A percentile compares a stretch with the other conserved stretches of the same genome.
Evolutionary conservation across 1,140 invertebrate species (phyloP).

Genomic region (Drosophila nigromelanica): DNA sequence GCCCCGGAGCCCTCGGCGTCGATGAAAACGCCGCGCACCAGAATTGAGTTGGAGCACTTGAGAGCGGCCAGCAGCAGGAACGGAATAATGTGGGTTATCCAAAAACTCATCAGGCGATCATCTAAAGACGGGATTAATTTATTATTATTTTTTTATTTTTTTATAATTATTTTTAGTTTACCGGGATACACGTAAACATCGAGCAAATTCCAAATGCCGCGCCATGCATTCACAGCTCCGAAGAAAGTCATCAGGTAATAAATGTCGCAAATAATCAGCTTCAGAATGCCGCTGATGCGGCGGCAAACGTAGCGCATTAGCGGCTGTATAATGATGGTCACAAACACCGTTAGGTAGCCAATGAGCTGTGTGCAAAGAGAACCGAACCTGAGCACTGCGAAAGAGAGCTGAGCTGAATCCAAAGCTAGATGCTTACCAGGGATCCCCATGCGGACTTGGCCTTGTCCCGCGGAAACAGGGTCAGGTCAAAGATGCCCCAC

Average conservation of each 20-base stretch:
- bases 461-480: slow-evolving; percentile 88
- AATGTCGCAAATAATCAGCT: slow-evolving; percentile 89
- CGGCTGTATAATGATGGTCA: slow-evolving; percentile 90
- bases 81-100: slow-evolving; percentile 90
- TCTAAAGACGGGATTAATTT: slow-evolving; percentile 85
- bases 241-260: slow-evolving; percentile 91
- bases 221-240: slow-evolving; percentile 94
- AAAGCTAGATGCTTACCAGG: slow-evolving; percentile 86
- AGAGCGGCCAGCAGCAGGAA: slow-evolving; percentile 90
- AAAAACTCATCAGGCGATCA: slow-evolving; percentile 89
- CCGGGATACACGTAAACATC: slow-evolving; percentile 92
- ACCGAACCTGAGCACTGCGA: not conserved
- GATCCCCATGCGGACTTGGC: slow-evolving; percentile 89
- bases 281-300: slow-evolving; percentile 86
- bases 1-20: slow-evolving; percentile 92
- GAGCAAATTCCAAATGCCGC: slow-evolving; percentile 92
- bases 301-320: slow-evolving; percentile 88
- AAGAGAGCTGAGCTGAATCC: too few species aligned
- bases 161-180: too few species aligned
- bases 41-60: slow-evolving; percentile 92
- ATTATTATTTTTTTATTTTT: too few species aligned
- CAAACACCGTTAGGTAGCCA: slow-evolving; percentile 89
- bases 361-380: slow-evolving; percentile 86
- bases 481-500: slow-evolving; percentile 92
- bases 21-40: slow-evolving; percentile 93